Base-by-base conservation (phyloP, 2,797 vertebrate species). In the Carduelis carduelis region DNA sequence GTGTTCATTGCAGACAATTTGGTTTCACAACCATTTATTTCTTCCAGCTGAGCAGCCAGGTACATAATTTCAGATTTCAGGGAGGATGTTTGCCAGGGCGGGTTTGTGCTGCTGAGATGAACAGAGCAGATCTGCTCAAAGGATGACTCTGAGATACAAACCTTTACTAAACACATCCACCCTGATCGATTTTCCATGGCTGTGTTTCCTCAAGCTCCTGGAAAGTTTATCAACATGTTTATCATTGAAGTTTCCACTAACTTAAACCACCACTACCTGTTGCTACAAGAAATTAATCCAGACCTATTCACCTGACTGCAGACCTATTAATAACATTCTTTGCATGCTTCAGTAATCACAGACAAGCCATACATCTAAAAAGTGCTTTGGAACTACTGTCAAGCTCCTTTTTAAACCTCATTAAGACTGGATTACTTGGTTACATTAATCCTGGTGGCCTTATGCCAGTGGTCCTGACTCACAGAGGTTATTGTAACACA, bases 311-410 rank as follows among this genome's bases (percentile, higher is more conserved):
- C 96, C 92, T 95, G 87, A 68, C 71, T 89, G 57, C 46, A 87
- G 72, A 56, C 46, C 86, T 95, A 93, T 93, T 96, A 95, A 94
- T 94, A 86, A 95, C 97, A 97, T 97, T 97, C 89, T 95, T 97
- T 82, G 94, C 93, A 88, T 96, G 96, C 90, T 91, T 96, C 92
- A 75, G 41, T 87, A 80, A 69, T 77, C 89, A 88, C 85, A 85
- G 88, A 83, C 87, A 92, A 93, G 87, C 75, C 84, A 53, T 76
- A 93, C 74, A 69, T 61, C 89, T 72, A 87, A 50, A 72, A 91
- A 91, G 69, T 63, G 89, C 63, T 90, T 89, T 52, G 91, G 75
- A 94, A 81, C 91, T 47, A 53, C 90, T 83, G 69, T 87, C 90
- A 93, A 97, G 53, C 91, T 94, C 81, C 76, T 78, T 96, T 97